phyloP scores from a whole-genome alignment of 2,797 vertebrate species.

The Eptatretus atami region DNA sequence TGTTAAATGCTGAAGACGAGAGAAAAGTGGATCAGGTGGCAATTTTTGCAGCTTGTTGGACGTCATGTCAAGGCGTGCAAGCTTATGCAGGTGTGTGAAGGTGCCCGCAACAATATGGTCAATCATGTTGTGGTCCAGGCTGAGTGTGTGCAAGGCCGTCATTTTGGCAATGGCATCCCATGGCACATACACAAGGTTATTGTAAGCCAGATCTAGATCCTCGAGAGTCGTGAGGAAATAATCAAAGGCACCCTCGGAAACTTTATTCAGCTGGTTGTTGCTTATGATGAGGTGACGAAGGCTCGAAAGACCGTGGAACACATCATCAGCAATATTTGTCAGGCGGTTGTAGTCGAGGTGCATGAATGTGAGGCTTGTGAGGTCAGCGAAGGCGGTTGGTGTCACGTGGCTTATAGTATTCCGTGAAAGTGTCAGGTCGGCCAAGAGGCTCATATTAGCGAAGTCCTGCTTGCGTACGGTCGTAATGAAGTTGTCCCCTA shows the following conservation, averaged over 20 bases:
- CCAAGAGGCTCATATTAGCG: slow-evolving; percentile 60
- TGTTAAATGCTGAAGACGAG: slow-evolving; percentile 19
- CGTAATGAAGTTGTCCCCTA: slow-evolving; percentile 93
- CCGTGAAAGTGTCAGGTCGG: slow-evolving; percentile 46
- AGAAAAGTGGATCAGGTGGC: slow-evolving; percentile 45
- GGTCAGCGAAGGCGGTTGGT: slow-evolving; percentile 35
- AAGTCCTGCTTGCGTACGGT: slow-evolving; percentile 35
- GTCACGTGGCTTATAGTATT: slow-evolving; percentile 60
- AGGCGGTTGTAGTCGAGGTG: slow-evolving; percentile 51
- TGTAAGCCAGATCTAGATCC: slow-evolving; percentile 51
- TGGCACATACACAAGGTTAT: slow-evolving; percentile 44
- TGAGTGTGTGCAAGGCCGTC: slow-evolving; percentile 41
- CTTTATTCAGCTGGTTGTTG: slow-evolving; percentile 18
- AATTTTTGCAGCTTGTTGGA: slow-evolving; percentile 72
- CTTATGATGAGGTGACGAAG: slow-evolving; percentile 21
- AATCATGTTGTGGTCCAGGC: slow-evolving; percentile 54
- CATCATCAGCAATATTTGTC: slow-evolving; percentile 31
- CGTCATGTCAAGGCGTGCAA: slow-evolving; percentile 59
- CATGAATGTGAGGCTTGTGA: slow-evolving; percentile 43
- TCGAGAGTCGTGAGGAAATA: slow-evolving; percentile 48
- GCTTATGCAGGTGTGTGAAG: slow-evolving; percentile 51
- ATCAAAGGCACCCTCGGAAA: slow-evolving; percentile 20
- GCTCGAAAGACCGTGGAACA: slow-evolving; percentile 48
- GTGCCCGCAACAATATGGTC: slow-evolving; percentile 44
- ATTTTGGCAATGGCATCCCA: slow-evolving; percentile 44